Evolutionary conservation across 1,140 invertebrate species (phyloP), one percentile per base, ranked within the genome.

Genomic region (Ditylenchus dipsaci): DNA sequence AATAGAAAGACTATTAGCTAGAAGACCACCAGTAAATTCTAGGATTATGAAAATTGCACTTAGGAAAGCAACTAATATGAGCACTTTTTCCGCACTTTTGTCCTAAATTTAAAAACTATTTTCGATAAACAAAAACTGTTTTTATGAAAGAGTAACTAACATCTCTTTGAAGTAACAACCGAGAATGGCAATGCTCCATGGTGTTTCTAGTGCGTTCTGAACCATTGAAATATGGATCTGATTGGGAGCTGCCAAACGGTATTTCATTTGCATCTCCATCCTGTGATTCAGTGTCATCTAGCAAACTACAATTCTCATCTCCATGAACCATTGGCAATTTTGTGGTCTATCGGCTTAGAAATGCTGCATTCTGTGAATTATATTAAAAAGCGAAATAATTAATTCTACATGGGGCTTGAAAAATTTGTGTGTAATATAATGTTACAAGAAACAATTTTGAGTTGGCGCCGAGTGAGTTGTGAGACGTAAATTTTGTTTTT

Each of bases 1-100:
- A 19, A 76, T 68, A 30, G 94, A 93, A 78, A 97, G 88, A 88
- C 91, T 94, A 78, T 90, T 90, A 27, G 93, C 93, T 80, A 92
- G 79, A 76, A 90, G 87, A 53, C 94, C 94, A 86, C 94, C 94
- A 91, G 78, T 61, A 23, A 82, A 72, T 68, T 80, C 79, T 30
- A 63, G 69, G 27, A 77, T 61, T 69, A 80, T 80, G 67, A 82
- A 82, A 38, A 81, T 66, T 57, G 72, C 49, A 61, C 78, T 80
- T 8, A 80, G 53, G 13, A 53, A 9, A 0, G 74, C 63, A 15
- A 71, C 67, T n/a, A 79, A 56, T 74, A 78, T 73, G 26, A 80
- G 58, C 15, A 78, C 59, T 64, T 68, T 47, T n/a, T 68, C 78
- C 13, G 78, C 78, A 47, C 62, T 38, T 56, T 61, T 70, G 47